These are phyloP conservation scores for Neolamprologus cancellatus DNA, from an alignment of 2,113 vertebrate genomes.

Conservation along the genomic window DNA sequence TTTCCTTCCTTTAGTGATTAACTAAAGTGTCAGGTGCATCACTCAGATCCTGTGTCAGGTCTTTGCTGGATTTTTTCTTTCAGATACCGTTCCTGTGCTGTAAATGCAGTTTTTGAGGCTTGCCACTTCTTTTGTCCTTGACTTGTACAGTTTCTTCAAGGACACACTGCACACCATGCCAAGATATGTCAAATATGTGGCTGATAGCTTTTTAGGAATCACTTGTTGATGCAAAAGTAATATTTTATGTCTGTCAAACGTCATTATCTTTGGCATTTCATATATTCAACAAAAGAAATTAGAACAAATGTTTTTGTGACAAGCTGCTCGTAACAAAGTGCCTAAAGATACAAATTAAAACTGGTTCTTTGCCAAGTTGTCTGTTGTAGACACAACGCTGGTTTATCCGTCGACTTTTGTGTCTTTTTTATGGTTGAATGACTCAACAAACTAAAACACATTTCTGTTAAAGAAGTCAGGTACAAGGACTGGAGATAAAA, in stretches of 20 bases:
- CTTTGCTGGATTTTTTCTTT: not conserved
- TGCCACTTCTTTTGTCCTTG: not conserved
- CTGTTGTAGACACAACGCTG: not conserved
- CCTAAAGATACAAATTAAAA: not conserved
- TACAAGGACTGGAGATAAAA: not conserved
- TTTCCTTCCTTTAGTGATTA: not conserved
- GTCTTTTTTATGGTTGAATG: not conserved
- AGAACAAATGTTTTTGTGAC: not conserved
- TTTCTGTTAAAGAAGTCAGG: not conserved
- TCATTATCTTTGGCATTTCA: not conserved
- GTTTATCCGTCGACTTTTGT: not conserved
- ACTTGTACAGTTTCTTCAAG: not conserved
- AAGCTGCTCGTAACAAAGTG: rapidly evolving
- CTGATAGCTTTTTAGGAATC: not conserved
- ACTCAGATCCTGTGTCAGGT: not conserved
- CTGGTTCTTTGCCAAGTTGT: not conserved
- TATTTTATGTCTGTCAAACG: not conserved
- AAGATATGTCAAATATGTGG: not conserved
- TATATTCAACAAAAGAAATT: not conserved
- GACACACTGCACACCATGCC: not conserved
- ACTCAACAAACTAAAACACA: not conserved
- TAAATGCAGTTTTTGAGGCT: not conserved
- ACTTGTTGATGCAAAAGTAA: not conserved
- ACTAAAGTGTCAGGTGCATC: not conserved
- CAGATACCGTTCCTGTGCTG: not conserved